A percentile compares a stretch with the other conserved stretches of the same genome.
Evolutionary conservation across 2,113 vertebrate genomes (phyloP).

Genomic region (Dromiciops gliroides): DNA sequence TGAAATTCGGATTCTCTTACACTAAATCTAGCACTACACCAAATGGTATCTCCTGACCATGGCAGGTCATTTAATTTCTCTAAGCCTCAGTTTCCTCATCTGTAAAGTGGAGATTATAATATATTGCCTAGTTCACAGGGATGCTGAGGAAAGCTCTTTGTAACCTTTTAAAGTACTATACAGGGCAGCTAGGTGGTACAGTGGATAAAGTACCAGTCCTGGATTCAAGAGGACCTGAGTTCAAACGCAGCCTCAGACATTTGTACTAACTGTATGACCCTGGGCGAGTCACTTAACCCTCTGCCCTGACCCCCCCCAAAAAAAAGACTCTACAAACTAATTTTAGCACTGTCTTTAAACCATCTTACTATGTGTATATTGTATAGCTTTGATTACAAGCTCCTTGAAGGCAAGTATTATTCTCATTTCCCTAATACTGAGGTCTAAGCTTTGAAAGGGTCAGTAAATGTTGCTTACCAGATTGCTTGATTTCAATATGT

Average conservation of each 20-base stretch:
- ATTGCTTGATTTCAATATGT: slow-evolving; percentile 75
- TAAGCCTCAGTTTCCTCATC: not conserved
- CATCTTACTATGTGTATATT: not conserved
- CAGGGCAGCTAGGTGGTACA: too few species aligned
- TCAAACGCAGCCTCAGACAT: too few species aligned
- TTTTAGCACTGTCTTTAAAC: not conserved
- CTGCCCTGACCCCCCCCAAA: too few species aligned
- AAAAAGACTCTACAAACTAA: too few species aligned
- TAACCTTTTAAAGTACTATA: not conserved
- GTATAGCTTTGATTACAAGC: not conserved
- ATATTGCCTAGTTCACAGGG: not conserved
- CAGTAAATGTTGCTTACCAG: slow-evolving; percentile 69
- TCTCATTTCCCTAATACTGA: not conserved
- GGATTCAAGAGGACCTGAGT: too few species aligned
- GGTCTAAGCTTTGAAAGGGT: not conserved
- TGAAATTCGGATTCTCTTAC: not conserved
- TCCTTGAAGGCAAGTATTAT: not conserved
- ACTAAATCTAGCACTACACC: not conserved
- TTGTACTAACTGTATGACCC: too few species aligned
- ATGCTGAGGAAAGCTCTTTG: not conserved
- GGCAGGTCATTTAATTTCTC: not conserved
- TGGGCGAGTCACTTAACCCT: too few species aligned
- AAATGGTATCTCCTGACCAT: not conserved
- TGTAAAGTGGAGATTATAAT: not conserved
- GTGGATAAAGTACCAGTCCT: too few species aligned